Conservation (phyloP, 2,888 invertebrate species). For the Orchesella flavescens region DNA sequence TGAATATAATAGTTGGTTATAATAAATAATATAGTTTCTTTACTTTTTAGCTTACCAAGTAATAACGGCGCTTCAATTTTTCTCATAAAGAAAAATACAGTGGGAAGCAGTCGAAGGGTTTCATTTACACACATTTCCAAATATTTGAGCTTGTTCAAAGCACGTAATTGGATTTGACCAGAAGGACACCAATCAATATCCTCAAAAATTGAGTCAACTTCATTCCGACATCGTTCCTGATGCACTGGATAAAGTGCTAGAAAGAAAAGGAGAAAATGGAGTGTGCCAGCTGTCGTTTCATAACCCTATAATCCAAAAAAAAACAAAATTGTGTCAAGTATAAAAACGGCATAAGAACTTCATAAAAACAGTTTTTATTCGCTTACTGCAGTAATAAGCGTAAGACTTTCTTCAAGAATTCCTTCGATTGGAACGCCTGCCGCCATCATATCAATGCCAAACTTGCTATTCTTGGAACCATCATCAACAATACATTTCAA, state of each 20-base stretch:
- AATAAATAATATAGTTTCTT: too few relatives aligned
- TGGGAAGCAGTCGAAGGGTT: neutral
- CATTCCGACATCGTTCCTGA: neutral
- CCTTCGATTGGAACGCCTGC: neutral
- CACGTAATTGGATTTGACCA: neutral
- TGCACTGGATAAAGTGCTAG: neutral
- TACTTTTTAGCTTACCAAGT: neutral
- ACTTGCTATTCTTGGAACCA: neutral
- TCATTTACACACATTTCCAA: constrained; percentile 5
- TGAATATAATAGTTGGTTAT: neutral
- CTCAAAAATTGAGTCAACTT: neutral
- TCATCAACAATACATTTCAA: neutral
- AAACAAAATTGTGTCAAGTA: too few relatives aligned
- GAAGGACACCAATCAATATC: neutral
- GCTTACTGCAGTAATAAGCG: neutral
- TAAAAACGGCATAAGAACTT: too few relatives aligned
- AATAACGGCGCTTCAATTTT: neutral
- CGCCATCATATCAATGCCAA: neutral
- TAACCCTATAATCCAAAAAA: neutral
- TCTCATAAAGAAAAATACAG: neutral
- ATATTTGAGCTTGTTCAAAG: neutral
- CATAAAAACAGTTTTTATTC: too few relatives aligned
- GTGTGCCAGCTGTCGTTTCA: neutral
- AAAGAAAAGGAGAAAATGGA: neutral
- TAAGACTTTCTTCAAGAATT: neutral